Evolutionary conservation across 2,113 vertebrate species (phyloP).

Genomic region (Pantherophis guttatus): DNA sequence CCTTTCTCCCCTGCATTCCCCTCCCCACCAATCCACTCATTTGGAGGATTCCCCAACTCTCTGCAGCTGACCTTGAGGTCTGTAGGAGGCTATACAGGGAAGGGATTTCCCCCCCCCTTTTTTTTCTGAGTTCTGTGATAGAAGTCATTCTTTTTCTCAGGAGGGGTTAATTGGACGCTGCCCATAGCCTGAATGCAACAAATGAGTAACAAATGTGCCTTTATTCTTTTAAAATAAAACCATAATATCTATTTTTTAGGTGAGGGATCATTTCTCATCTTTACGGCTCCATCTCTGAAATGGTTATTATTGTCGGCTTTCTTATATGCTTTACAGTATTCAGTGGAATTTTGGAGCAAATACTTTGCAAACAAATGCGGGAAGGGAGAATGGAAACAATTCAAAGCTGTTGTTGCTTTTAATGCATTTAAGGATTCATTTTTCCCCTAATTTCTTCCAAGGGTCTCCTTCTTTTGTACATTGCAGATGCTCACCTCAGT

Average conservation of each 20-base stretch:
- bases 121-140: neutral
- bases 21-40: neutral
- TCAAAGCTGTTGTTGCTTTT: neutral
- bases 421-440: neutral
- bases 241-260: neutral
- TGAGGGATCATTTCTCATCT: neutral
- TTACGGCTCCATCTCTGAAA: neutral
- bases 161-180: neutral
- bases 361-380: neutral
- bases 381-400: neutral
- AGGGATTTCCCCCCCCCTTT: neutral
- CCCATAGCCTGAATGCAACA: neutral
- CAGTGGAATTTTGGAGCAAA: neutral
- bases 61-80: neutral
- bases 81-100: neutral
- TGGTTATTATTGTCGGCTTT: neutral
- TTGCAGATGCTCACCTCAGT: slow-evolving; percentile 3
- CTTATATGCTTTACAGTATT: neutral
- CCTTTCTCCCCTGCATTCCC: neutral
- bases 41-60: neutral
- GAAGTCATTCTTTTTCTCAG: neutral
- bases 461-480: neutral
- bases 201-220: neutral
- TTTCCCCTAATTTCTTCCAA: neutral
- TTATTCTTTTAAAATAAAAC: neutral